These are phyloP conservation scores for Mormyrus hasselquistii DNA, from an alignment of 2,797 vertebrate species.

Conservation along the genomic window DNA sequence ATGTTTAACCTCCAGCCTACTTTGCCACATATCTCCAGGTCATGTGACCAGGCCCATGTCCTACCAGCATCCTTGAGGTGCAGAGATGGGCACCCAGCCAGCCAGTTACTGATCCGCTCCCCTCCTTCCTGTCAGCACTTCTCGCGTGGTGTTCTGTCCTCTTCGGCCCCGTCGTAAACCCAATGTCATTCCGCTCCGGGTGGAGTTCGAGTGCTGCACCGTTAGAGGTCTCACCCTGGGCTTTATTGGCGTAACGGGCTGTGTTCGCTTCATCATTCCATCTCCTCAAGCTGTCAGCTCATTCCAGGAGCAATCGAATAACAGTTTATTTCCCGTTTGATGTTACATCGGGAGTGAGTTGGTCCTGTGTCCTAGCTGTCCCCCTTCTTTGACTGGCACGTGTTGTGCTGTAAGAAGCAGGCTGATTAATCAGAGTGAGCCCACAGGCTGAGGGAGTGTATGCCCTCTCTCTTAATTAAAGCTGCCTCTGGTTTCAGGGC, in stretches of 20 bases:
- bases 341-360: not conserved
- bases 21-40: slow-evolving; percentile 40
- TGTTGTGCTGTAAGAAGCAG: slow-evolving; percentile 36
- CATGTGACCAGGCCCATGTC: slow-evolving; percentile 29
- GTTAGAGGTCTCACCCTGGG: not conserved
- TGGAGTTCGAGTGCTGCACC: slow-evolving; percentile 42
- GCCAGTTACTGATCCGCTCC: slow-evolving; percentile 53
- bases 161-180: slow-evolving; percentile 53
- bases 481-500: slow-evolving; percentile 43
- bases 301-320: not conserved
- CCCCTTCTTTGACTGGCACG: not conserved
- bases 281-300: not conserved
- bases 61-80: slow-evolving; percentile 58
- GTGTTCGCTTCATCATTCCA: not conserved
- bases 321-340: not conserved
- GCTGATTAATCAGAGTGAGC: slow-evolving; percentile 52
- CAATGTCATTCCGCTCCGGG: slow-evolving; percentile 57
- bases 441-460: slow-evolving; percentile 37
- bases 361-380: not conserved
- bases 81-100: slow-evolving; percentile 51
- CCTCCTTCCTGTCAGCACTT: slow-evolving; percentile 53
- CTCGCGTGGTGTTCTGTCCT: not conserved
- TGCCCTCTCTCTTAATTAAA: slow-evolving; percentile 53
- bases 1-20: slow-evolving; percentile 46
- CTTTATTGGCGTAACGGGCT: not conserved